A percentile compares a stretch with the other conserved stretches of the same genome.
Evolutionary conservation across 2,888 invertebrate genomes (phyloP).

Genomic region (Anoncus sp.): DNA sequence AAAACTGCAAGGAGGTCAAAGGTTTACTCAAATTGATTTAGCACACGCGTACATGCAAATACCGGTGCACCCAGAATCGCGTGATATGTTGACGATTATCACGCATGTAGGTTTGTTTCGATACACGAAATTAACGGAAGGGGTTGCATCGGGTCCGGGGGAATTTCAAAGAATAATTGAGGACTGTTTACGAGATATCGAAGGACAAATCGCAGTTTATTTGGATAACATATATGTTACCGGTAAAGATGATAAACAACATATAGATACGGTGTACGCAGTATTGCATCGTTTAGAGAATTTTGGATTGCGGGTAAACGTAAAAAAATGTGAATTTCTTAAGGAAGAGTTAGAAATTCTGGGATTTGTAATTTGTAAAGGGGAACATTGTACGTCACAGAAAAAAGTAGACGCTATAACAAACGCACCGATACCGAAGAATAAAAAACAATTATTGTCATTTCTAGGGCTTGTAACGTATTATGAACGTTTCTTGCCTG

Average conservation of each 20-base stretch:
- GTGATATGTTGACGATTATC: background rate
- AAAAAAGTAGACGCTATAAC: no score
- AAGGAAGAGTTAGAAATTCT: no score
- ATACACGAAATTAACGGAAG: background rate
- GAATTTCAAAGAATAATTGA: slow-evolving; percentile 64
- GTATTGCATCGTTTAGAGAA: slow-evolving; percentile 64
- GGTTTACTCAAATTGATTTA: slow-evolving; percentile 24
- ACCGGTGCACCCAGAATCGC: background rate
- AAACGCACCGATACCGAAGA: no score
- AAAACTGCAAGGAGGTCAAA: background rate
- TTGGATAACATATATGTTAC: slow-evolving; percentile 68
- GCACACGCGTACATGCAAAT: slow-evolving; percentile 25
- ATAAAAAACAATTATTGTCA: no score
- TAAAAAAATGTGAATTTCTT: slow-evolving; percentile 63
- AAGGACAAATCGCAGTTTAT: slow-evolving; percentile 56
- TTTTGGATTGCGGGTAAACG: slow-evolving; percentile 60
- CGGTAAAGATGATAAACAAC: slow-evolving; percentile 52
- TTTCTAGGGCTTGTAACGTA: no score
- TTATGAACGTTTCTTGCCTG: no score
- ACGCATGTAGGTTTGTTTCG: background rate
- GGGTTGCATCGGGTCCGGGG: background rate
- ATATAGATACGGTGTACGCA: slow-evolving; percentile 52
- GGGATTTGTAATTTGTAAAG: no score
- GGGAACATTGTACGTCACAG: no score
- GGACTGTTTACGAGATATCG: slow-evolving; percentile 65